Base-by-base conservation (phyloP, 2,797 vertebrate genomes). In the Malacoctenus gilli region DNA sequence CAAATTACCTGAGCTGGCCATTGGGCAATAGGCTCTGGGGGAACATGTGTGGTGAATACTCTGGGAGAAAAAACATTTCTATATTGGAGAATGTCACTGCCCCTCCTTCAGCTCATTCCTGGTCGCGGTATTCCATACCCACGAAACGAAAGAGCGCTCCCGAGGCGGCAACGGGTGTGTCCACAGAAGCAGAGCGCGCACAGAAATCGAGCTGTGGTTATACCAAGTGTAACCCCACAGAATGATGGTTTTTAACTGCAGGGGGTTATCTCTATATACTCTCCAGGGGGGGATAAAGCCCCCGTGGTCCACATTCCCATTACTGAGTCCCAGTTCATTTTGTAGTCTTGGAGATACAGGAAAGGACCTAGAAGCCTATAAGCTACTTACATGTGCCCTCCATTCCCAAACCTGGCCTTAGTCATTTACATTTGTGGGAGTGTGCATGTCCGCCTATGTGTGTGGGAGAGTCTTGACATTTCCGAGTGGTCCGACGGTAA, bases 361-460 rank as follows among this genome's bases (percentile, higher is more conserved):
- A 89, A 77, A 85, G 82, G 72, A 85, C 77, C 82, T 80, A 85
- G 59, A 89, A 85, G 79, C 82, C 83, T 81, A 85, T 86, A 87
- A 90, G 80, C 82, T 84, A 89, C 77, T 87, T 87, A 84, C 70
- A 79, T 64, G 80, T 90, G 83, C 88, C 80, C 83, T 85, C 85
- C 69, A 74, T 83, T 85, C 78, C 79, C 63, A 82, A 90, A 91
- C 85, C 87, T 90, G 90, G 92, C 92, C 92, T 93, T 92, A 92
- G 85, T 89, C 89, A 89, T 90, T 76, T 80, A 70, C 89, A 87
- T 80, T 68, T 75, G 40, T 86, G 77, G 78, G 72, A 54, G 53
- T 85, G 79, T 78, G 62, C 64, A 68, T 65, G 64, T 75, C 58
- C 63, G 71, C 60, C 57, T 64, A 48, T 68, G 39, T 42, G 36